phyloP scores from a whole-genome alignment of 2,888 invertebrate species.

The Lysandra coridon region DNA sequence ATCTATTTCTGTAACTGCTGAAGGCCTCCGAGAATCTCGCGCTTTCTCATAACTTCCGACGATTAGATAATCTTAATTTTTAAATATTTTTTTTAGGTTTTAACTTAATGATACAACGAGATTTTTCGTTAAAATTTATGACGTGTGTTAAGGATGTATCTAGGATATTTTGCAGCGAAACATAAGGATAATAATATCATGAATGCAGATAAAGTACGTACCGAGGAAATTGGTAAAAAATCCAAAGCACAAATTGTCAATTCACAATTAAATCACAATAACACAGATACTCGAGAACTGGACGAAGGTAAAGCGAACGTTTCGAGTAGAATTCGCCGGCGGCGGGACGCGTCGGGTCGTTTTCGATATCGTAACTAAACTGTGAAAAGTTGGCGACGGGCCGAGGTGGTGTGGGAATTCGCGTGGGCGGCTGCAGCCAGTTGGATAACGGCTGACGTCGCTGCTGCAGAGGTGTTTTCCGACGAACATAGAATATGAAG shows the following conservation, averaged over 20 bases:
- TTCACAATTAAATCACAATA: conserved; percentile 61
- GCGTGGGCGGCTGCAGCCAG: conserved; percentile 71
- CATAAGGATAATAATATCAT: neutral
- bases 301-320: conserved; percentile 65
- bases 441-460: conserved; percentile 73
- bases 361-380: conserved; percentile 81
- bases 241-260: conserved; percentile 59
- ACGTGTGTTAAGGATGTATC: neutral
- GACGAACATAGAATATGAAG: conserved; percentile 60
- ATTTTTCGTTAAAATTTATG: neutral
- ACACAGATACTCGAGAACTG: conserved; percentile 66
- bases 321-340: conserved; percentile 74
- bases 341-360: conserved; percentile 81
- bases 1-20: conserved; percentile 71
- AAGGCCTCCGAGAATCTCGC: conserved; percentile 66
- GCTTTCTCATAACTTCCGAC: conserved; percentile 61
- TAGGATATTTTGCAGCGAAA: conserved; percentile 29
- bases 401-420: conserved; percentile 75
- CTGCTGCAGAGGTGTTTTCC: conserved; percentile 79
- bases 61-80: conserved; percentile 59
- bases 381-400: conserved; percentile 74
- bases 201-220: conserved; percentile 48
- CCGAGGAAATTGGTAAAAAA: conserved; percentile 52
- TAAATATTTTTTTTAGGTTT: neutral
- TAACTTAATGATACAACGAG: neutral